These are phyloP conservation scores for Cordilura impudica DNA, from an alignment of 2,888 invertebrate species.

Conservation along the genomic window DNA sequence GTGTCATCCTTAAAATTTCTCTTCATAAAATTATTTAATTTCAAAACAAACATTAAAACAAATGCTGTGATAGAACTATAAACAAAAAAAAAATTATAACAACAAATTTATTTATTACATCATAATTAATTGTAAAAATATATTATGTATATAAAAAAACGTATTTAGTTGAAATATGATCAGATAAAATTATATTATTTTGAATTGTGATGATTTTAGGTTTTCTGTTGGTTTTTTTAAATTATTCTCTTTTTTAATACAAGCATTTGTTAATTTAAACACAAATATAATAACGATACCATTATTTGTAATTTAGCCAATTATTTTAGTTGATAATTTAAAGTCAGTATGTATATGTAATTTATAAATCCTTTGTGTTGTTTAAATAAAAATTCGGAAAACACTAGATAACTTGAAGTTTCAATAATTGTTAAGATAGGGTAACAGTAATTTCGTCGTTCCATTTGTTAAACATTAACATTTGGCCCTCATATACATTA, in stretches of 20 bases:
- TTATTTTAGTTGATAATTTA: conserved; percentile 33
- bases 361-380: conserved; percentile 34
- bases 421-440: too few species aligned
- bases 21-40: background rate
- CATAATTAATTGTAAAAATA: conserved; percentile 2
- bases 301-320: conserved; percentile 63
- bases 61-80: conserved; percentile 62
- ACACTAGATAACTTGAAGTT: conserved; percentile 2
- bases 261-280: conserved; percentile 58
- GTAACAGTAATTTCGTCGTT: too few species aligned
- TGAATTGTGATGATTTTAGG: conserved; percentile 13
- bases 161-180: background rate
- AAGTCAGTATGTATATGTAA: conserved; percentile 17
- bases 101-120: conserved; percentile 14
- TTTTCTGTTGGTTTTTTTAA: conserved; percentile 8
- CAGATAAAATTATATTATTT: conserved; percentile 2
- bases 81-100: conserved; percentile 28
- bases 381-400: conserved; percentile 42
- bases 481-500: too few species aligned
- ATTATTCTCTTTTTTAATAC: conserved; percentile 6
- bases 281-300: conserved; percentile 50
- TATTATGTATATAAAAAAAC: background rate
- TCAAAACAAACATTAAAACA: conserved; percentile 46
- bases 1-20: background rate
- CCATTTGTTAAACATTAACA: too few species aligned